These are phyloP conservation scores for Tipula helvola DNA, from an alignment of 2,888 invertebrate genomes.

Conservation along the genomic window DNA sequence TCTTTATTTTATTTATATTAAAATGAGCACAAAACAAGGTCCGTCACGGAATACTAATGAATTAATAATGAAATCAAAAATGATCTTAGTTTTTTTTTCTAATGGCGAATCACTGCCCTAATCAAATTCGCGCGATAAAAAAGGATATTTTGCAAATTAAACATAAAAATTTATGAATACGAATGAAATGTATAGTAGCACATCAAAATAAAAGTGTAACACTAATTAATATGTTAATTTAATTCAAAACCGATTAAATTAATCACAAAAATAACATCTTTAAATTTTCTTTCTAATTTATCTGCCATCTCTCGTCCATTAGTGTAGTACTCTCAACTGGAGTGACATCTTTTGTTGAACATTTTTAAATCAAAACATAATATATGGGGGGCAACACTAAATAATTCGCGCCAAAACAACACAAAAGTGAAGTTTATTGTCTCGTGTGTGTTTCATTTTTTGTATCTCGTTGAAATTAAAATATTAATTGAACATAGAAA, in stretches of 20 bases:
- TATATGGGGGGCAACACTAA: neutral
- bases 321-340: neutral
- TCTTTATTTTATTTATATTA: neutral
- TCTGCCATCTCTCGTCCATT: neutral
- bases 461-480: neutral
- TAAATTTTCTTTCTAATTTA: neutral
- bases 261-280: neutral
- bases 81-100: neutral
- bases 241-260: neutral
- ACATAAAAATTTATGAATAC: neutral
- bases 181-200: neutral
- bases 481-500: neutral
- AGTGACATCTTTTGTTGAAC: neutral
- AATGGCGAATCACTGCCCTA: neutral
- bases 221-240: neutral
- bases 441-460: neutral
- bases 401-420: neutral
- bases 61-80: neutral
- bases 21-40: neutral
- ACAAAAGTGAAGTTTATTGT: neutral
- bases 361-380: neutral
- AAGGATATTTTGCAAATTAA: neutral
- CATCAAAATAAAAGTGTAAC: neutral
- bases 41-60: neutral
- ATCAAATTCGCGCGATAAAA: neutral